Percentiles rank a stretch among this genome's conserved stretches.
Evolutionary conservation across 2,113 vertebrate genomes (phyloP).

Genomic region (Tachuris rubrigastra): DNA sequence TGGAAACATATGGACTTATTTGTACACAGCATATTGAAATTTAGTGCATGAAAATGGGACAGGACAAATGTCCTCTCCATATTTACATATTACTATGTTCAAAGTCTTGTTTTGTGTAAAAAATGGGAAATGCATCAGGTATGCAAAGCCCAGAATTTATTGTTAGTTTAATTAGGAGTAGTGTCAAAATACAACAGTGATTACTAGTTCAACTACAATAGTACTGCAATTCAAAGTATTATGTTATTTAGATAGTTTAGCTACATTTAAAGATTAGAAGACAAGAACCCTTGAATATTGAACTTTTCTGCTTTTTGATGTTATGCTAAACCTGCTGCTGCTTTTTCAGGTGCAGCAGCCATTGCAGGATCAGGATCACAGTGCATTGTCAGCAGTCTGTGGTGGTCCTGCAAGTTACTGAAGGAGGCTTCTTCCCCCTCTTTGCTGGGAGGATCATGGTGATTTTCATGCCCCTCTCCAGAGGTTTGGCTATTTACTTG

Average conservation of each 20-base stretch:
- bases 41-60: background rate
- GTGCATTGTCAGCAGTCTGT: background rate
- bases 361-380: accelerated
- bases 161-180: background rate
- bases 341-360: background rate
- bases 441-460: background rate
- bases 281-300: accelerated
- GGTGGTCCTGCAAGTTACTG: background rate
- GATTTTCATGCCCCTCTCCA: background rate
- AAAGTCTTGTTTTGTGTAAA: background rate
- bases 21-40: background rate
- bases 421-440: background rate
- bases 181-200: background rate
- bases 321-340: background rate
- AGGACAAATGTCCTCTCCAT: background rate
- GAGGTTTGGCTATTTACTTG: background rate
- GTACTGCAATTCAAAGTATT: background rate
- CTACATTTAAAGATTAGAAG: background rate
- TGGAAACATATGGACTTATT: background rate
- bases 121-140: background rate
- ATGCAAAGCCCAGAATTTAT: background rate
- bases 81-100: background rate
- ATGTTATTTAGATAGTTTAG: background rate
- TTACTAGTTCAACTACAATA: background rate
- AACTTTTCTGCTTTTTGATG: background rate